Evolutionary conservation across 2,888 invertebrate species (phyloP).

Genomic region (Poecilus cupreus): DNA sequence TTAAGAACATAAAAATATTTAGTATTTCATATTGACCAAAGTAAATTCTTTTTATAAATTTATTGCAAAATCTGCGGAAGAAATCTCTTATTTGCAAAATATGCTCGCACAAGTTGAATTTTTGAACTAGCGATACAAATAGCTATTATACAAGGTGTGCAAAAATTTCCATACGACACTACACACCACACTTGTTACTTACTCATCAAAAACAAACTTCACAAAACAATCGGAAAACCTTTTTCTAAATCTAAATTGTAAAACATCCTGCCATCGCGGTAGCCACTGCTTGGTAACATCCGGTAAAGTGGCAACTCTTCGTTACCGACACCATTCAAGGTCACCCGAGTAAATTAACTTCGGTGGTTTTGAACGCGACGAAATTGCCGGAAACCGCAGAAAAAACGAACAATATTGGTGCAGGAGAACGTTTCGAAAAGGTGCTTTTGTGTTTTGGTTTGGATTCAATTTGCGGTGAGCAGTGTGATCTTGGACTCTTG

Average conservation of each 20-base stretch:
- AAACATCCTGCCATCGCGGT: constrained; percentile 15
- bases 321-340: constrained; percentile 26
- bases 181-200: constrained; percentile 6
- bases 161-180: constrained; percentile 39
- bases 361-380: constrained; percentile 35
- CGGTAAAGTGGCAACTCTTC: constrained; percentile 45
- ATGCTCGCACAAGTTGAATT: too few species aligned
- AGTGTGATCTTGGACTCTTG: not conserved
- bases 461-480: not conserved
- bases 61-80: too few species aligned
- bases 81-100: too few species aligned
- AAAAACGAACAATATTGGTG: constrained; percentile 52
- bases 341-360: constrained; percentile 45
- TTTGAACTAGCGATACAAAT: too few species aligned
- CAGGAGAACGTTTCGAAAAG: not conserved
- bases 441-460: not conserved
- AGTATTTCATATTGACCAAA: too few species aligned
- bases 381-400: constrained; percentile 57
- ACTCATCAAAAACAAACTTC: not conserved
- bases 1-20: too few species aligned
- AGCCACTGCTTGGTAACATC: not conserved
- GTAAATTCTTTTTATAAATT: too few species aligned
- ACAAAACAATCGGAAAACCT: constrained; percentile 1
- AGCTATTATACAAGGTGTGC: too few species aligned
- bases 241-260: constrained; percentile 3